A percentile compares a stretch with the other conserved stretches of the same genome.
These are phyloP conservation scores for Capitella teleta DNA, from an alignment of 1,140 invertebrate species.

Conservation along the genomic window DNA sequence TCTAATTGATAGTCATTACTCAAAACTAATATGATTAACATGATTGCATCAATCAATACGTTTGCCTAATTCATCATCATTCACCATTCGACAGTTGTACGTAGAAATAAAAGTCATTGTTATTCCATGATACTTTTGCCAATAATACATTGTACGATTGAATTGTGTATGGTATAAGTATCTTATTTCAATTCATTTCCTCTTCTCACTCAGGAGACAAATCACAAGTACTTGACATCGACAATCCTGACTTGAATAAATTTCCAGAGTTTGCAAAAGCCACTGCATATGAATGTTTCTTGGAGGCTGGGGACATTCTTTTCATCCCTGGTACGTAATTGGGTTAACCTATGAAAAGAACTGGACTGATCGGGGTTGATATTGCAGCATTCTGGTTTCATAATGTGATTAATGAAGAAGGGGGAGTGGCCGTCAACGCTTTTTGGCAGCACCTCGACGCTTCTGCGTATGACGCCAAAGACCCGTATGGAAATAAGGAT, in stretches of 20 bases:
- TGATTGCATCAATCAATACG: too few relatives aligned
- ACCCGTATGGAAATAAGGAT: constrained; percentile 52
- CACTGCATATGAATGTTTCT: constrained; percentile 21
- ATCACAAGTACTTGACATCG: constrained; percentile 44
- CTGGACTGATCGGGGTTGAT: not conserved
- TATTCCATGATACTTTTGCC: not conserved
- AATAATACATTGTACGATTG: not conserved
- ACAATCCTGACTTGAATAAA: constrained; percentile 28
- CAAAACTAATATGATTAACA: too few relatives aligned
- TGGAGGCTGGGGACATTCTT: constrained; percentile 36
- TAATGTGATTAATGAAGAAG: constrained; percentile 46
- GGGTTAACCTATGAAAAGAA: not conserved
- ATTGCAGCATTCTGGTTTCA: constrained; percentile 52
- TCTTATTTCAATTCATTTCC: not conserved
- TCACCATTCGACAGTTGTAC: not conserved
- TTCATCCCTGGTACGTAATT: constrained; percentile 36
- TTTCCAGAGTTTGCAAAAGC: constrained; percentile 32
- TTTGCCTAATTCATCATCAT: too few relatives aligned
- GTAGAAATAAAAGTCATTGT: not conserved
- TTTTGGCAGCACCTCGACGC: constrained; percentile 50
- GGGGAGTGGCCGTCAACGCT: constrained; percentile 50
- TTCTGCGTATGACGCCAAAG: constrained; percentile 47
- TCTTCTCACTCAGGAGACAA: constrained; percentile 45
- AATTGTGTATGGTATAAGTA: too few relatives aligned
- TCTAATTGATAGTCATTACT: too few relatives aligned